phyloP scores from a whole-genome alignment of 2,888 invertebrate genomes.

The Drosophila lutescens region DNA sequence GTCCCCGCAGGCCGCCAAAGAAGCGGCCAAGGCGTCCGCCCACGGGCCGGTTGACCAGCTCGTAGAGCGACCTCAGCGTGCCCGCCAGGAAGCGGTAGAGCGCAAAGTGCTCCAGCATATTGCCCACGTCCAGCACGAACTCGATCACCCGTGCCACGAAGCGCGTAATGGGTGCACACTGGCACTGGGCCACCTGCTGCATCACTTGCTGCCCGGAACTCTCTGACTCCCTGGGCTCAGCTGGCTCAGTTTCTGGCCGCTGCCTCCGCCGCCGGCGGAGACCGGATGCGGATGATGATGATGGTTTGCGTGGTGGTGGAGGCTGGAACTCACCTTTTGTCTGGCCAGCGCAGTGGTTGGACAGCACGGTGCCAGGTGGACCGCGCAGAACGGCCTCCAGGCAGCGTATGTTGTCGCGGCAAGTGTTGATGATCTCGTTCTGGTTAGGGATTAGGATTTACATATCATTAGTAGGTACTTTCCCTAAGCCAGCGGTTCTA shows the following conservation, averaged over 20 bases:
- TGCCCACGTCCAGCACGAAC: conserved; percentile 81
- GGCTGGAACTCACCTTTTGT: conserved; percentile 86
- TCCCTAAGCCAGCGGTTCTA: neutral
- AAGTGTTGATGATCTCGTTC: conserved; percentile 93
- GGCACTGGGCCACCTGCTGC: conserved; percentile 70
- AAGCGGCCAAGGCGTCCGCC: conserved; percentile 68
- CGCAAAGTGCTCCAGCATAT: conserved; percentile 81
- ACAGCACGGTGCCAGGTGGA: conserved; percentile 85
- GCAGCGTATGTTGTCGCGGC: conserved; percentile 93
- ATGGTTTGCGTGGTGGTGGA: conserved; percentile 25
- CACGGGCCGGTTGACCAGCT: conserved; percentile 76
- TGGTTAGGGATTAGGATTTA: conserved; percentile 80
- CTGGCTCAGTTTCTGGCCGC: conserved; percentile 15
- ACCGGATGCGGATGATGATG: conserved; percentile 23
- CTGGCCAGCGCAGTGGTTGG: conserved; percentile 86
- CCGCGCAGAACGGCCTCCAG: conserved; percentile 89
- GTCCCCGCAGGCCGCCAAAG: conserved; percentile 65
- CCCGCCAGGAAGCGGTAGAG: conserved; percentile 81
- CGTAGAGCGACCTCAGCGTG: conserved; percentile 78
- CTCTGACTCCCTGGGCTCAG: conserved; percentile 1
- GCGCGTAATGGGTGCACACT: conserved; percentile 84
- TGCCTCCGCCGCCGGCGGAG: conserved; percentile 23
- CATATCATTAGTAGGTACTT: neutral
- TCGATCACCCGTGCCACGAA: conserved; percentile 83
- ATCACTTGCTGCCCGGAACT: conserved; percentile 8